Conservation (phyloP, 2,113 vertebrate species). For the Paradisaea rubra region DNA sequence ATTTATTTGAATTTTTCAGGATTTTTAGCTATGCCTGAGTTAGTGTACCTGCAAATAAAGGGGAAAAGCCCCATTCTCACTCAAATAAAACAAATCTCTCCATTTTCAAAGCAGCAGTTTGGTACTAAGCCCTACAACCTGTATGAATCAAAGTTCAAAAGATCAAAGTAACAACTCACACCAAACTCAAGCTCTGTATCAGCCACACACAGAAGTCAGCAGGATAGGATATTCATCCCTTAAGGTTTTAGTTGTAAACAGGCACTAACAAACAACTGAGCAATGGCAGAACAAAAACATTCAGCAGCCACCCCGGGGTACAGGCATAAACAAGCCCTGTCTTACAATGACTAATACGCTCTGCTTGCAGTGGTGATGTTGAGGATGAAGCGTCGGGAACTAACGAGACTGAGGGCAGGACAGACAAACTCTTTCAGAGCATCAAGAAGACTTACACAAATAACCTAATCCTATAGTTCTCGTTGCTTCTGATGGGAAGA, state of each 20-base stretch:
- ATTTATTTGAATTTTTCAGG: not conserved
- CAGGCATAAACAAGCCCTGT: not conserved
- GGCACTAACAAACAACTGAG: constrained; percentile 21
- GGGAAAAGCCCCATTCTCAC: not conserved
- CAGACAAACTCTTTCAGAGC: not conserved
- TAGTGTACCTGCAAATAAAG: not conserved
- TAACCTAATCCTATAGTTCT: not conserved
- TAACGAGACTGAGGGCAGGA: not conserved
- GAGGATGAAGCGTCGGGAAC: not conserved
- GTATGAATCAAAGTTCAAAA: not conserved
- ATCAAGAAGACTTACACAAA: not conserved
- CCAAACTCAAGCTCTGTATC: not conserved
- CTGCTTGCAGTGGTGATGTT: not conserved
- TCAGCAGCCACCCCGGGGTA: not conserved
- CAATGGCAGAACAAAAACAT: constrained; percentile 6
- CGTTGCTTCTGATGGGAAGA: not conserved
- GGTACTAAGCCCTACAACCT: not conserved
- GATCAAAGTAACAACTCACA: not conserved
- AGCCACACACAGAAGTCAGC: not conserved
- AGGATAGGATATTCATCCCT: not conserved
- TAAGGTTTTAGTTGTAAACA: not conserved
- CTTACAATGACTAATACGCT: not conserved
- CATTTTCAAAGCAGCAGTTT: not conserved
- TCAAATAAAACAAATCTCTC: not conserved
- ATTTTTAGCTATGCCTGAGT: not conserved